A percentile compares a stretch with the other conserved stretches of the same genome.
Evolutionary conservation across 2,888 invertebrate genomes (phyloP).

Genomic region (Apotomis betuletana): DNA sequence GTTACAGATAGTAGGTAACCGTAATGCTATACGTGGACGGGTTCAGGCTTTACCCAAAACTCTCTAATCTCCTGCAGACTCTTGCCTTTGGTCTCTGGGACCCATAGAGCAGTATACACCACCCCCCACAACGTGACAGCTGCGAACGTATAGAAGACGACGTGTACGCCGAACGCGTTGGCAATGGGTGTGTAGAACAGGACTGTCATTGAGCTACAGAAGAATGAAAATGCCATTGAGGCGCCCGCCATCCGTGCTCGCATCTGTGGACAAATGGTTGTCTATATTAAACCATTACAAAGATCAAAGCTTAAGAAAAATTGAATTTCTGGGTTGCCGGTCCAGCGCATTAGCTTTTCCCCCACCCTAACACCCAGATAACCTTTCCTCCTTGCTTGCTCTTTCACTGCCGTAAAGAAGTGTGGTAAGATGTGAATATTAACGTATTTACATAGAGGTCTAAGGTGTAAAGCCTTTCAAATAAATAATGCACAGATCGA

Average conservation of each 20-base stretch:
- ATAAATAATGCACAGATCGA: too few relatives aligned
- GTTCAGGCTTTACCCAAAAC: constrained; percentile 61
- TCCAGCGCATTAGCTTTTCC: too few relatives aligned
- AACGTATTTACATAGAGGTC: too few relatives aligned
- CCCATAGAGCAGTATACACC: constrained; percentile 67
- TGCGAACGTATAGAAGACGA: constrained; percentile 72
- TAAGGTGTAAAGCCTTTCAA: too few relatives aligned
- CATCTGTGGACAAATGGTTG: constrained; percentile 51
- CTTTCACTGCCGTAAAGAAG: too few relatives aligned
- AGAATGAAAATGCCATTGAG: constrained; percentile 69
- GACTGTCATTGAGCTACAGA: constrained; percentile 71
- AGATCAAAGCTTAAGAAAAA: too few relatives aligned
- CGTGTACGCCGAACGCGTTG: constrained; percentile 64
- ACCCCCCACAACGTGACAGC: constrained; percentile 65
- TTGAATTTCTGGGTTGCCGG: too few relatives aligned
- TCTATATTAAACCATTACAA: too few relatives aligned
- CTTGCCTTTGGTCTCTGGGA: constrained; percentile 79
- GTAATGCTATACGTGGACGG: constrained; percentile 55
- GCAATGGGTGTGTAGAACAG: constrained; percentile 67
- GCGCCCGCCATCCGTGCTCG: constrained; percentile 69
- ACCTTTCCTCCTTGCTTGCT: too few relatives aligned
- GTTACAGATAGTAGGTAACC: background rate
- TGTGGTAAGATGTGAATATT: too few relatives aligned
- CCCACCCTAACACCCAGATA: too few relatives aligned
- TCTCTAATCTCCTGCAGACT: constrained; percentile 65